Percentiles rank a stretch among this genome's conserved stretches.
These are phyloP conservation scores for Drosophila guanche DNA, from an alignment of 1,140 invertebrate genomes.

Conservation along the genomic window DNA sequence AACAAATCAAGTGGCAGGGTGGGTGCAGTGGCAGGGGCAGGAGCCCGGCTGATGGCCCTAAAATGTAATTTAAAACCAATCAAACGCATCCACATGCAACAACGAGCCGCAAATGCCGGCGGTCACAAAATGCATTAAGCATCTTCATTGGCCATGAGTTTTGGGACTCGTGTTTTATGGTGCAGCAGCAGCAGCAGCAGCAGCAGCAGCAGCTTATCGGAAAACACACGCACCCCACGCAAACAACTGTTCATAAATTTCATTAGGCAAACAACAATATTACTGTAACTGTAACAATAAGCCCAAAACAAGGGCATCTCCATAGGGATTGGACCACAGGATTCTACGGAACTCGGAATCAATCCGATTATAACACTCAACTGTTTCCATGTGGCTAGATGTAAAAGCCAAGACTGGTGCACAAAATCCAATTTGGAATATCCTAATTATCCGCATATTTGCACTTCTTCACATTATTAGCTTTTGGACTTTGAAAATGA, in stretches of 20 bases:
- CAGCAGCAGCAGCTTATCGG: not conserved
- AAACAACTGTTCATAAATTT: not conserved
- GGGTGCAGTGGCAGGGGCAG: not conserved
- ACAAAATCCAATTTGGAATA: no score
- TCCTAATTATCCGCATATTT: no score
- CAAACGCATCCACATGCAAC: conserved; percentile 69
- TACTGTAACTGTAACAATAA: conserved; percentile 13
- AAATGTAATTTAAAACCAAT: conserved; percentile 74
- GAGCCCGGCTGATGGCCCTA: not conserved
- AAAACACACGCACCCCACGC: not conserved
- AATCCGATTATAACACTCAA: no score
- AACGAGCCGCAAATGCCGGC: conserved; percentile 45
- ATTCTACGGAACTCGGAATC: no score
- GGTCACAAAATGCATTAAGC: conserved; percentile 65
- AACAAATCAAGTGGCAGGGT: conserved; percentile 21
- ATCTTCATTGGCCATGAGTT: conserved; percentile 29
- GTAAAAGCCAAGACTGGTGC: no score
- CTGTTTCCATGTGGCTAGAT: no score
- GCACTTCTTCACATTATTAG: no score
- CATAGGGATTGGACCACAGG: no score
- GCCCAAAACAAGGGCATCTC: not conserved
- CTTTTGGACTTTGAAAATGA: conserved; percentile 2
- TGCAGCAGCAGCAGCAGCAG: not conserved
- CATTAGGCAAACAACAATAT: conserved; percentile 11
- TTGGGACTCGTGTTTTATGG: not conserved